Percentiles rank a stretch among this genome's conserved stretches.
phyloP scores from a whole-genome alignment of 2,888 invertebrate species.

The Rhodophaea formosa region DNA sequence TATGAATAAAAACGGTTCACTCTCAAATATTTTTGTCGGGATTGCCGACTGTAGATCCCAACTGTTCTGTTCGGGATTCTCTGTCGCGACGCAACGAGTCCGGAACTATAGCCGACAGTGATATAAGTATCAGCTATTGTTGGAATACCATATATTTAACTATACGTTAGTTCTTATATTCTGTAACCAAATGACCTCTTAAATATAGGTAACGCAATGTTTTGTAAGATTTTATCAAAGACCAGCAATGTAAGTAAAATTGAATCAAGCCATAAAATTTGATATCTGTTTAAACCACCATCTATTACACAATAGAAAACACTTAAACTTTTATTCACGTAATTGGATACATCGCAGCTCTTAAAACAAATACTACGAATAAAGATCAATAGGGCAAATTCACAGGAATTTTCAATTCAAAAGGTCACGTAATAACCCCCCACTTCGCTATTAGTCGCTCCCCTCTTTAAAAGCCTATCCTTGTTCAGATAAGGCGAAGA shows the following conservation, averaged over 20 bases:
- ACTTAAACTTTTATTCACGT: slow-evolving; percentile 45
- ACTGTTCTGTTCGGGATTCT: too few species aligned
- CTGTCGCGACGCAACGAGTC: too few species aligned
- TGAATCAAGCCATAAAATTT: slow-evolving; percentile 50
- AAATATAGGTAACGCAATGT: too few species aligned
- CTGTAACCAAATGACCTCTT: too few species aligned
- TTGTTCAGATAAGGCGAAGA: slow-evolving; percentile 74
- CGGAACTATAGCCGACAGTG: too few species aligned
- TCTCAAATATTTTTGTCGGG: too few species aligned
- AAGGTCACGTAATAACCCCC: slow-evolving; percentile 66
- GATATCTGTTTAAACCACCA: slow-evolving; percentile 48
- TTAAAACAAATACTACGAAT: slow-evolving; percentile 47
- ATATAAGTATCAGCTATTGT: too few species aligned
- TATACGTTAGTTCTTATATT: too few species aligned
- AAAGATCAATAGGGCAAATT: slow-evolving; percentile 45
- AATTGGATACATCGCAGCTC: slow-evolving; percentile 49
- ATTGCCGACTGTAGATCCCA: too few species aligned
- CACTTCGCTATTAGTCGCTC: slow-evolving; percentile 51
- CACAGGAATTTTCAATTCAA: slow-evolving; percentile 51
- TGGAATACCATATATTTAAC: too few species aligned
- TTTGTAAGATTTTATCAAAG: too few species aligned
- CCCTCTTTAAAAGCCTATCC: slow-evolving; percentile 76
- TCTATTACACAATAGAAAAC: slow-evolving; percentile 28
- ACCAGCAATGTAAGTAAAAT: slow-evolving; percentile 18
- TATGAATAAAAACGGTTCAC: too few species aligned